Conservation (phyloP, 2,888 invertebrate genomes). For the Phorcus lineatus region DNA sequence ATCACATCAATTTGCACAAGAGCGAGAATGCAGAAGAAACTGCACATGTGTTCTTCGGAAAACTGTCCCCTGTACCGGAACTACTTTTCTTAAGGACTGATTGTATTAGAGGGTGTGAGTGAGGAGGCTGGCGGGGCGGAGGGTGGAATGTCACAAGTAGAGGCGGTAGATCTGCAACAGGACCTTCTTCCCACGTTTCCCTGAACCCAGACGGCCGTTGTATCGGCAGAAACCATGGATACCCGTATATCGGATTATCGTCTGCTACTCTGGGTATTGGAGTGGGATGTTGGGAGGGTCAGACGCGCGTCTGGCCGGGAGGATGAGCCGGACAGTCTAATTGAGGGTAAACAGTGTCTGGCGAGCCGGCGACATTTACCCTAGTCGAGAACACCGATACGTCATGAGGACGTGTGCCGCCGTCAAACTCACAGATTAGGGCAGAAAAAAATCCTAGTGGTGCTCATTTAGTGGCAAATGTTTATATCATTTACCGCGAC, state of each 20-base stretch:
- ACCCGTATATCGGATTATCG: slow-evolving; percentile 24
- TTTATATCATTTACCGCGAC: slow-evolving; percentile 23
- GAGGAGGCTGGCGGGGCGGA: no score
- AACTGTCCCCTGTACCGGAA: no score
- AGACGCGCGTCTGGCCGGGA: not conserved
- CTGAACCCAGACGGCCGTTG: no score
- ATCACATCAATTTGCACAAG: no score
- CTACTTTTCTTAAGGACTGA: no score
- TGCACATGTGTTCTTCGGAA: no score
- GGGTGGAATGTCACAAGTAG: no score
- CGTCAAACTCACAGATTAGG: not conserved
- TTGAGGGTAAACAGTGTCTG: slow-evolving; percentile 14
- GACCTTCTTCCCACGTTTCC: no score
- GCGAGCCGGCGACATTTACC: not conserved
- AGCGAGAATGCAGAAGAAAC: no score
- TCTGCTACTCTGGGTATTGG: slow-evolving; percentile 1
- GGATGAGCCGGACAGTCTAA: not conserved
- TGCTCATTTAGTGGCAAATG: slow-evolving; percentile 22
- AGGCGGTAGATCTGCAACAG: no score
- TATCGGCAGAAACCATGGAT: not conserved
- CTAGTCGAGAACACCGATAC: not conserved
- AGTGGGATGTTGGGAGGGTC: not conserved
- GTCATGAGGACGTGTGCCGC: slow-evolving; percentile 3
- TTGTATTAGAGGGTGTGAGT: no score
- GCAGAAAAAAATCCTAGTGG: slow-evolving; percentile 16